A percentile compares a stretch with the other conserved stretches of the same genome.
phyloP scores from a whole-genome alignment of 2,888 invertebrate genomes.

The Platycheirus rosarum region DNA sequence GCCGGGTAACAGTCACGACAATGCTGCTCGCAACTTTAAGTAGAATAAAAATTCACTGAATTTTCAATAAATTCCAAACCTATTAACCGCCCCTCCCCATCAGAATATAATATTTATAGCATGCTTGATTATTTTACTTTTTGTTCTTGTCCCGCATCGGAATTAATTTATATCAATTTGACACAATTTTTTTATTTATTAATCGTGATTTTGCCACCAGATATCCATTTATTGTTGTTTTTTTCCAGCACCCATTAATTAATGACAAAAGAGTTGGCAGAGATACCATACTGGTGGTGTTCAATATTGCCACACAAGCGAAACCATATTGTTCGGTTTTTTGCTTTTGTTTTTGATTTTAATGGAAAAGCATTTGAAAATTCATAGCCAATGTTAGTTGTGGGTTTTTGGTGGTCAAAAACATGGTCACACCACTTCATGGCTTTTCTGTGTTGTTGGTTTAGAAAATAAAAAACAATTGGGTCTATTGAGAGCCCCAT shows the following conservation, averaged over 20 bases:
- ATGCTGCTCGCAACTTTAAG: slow-evolving; percentile 33
- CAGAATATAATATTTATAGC: neutral
- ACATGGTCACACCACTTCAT: slow-evolving; percentile 4
- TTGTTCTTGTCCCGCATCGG: slow-evolving; percentile 67
- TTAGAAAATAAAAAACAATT: slow-evolving; percentile 10
- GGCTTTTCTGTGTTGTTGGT: slow-evolving; percentile 4
- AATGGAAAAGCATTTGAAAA: slow-evolving; percentile 38
- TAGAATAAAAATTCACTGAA: slow-evolving; percentile 39
- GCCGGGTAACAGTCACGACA: slow-evolving; percentile 52
- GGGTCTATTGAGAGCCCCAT: too few species aligned
- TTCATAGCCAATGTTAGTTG: slow-evolving; percentile 19
- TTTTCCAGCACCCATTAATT: slow-evolving; percentile 57
- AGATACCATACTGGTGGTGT: slow-evolving; percentile 28
- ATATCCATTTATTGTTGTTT: slow-evolving; percentile 53
- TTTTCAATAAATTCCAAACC: slow-evolving; percentile 51
- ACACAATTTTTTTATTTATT: slow-evolving; percentile 65
- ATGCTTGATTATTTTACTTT: slow-evolving; percentile 20
- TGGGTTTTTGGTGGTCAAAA: neutral
- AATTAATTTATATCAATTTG: slow-evolving; percentile 72
- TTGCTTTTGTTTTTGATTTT: too few species aligned
- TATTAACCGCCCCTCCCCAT: slow-evolving; percentile 25
- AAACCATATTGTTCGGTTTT: slow-evolving; percentile 43
- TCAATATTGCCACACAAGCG: slow-evolving; percentile 41
- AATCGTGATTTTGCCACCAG: slow-evolving; percentile 64
- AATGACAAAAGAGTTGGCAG: slow-evolving; percentile 29